These are phyloP conservation scores for Proales similis DNA, from an alignment of 1,140 invertebrate species.

Conservation along the genomic window DNA sequence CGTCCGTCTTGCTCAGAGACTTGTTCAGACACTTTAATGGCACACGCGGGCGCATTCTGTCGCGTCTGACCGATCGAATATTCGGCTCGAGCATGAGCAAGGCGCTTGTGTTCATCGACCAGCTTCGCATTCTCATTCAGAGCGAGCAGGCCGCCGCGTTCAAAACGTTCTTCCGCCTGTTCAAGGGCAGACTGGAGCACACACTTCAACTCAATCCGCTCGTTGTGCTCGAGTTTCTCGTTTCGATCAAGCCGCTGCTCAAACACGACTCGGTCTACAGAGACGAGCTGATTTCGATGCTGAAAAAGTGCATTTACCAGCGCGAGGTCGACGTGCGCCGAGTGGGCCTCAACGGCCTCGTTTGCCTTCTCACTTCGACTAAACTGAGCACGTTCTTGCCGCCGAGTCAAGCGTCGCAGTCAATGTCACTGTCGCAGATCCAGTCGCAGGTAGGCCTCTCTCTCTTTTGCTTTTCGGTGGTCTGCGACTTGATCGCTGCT, in stretches of 20 bases:
- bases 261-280: conserved; percentile 29
- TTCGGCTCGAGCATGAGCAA: conserved; percentile 10
- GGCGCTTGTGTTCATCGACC: conserved; percentile 30
- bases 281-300: conserved; percentile 13
- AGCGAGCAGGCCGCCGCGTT: conserved; percentile 25
- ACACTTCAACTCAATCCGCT: conserved; percentile 19
- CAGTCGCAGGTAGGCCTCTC: neutral
- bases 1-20: conserved; percentile 22
- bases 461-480: neutral
- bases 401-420: conserved; percentile 33
- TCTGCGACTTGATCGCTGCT: neutral
- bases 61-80: conserved; percentile 21
- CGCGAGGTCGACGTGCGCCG: conserved; percentile 23
- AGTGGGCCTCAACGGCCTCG: conserved; percentile 33
- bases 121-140: conserved; percentile 21
- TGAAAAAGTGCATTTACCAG: conserved; percentile 32
- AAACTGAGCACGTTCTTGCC: conserved; percentile 24
- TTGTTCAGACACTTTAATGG: conserved; percentile 5
- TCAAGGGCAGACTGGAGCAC: conserved; percentile 33
- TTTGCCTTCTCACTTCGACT: conserved; percentile 23
- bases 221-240: conserved; percentile 20
- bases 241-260: conserved; percentile 22
- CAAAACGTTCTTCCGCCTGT: conserved; percentile 17
- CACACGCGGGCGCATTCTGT: conserved; percentile 8
- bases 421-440: conserved; percentile 28